Evolutionary conservation across 1,140 invertebrate species (phyloP), one percentile per base, ranked within the genome.

Genomic region (Cepaea nemoralis): DNA sequence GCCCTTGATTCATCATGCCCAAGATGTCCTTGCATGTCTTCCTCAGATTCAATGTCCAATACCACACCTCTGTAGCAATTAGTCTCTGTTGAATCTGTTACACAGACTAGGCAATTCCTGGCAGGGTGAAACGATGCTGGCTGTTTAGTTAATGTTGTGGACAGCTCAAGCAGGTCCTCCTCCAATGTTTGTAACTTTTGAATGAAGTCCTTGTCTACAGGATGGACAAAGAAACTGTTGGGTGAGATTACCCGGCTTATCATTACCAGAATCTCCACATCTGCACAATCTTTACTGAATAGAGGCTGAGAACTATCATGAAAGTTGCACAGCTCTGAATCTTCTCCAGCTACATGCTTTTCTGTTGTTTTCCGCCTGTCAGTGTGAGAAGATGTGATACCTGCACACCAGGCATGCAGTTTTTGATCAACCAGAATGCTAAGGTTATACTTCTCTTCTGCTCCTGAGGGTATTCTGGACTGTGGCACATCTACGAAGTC

Each of bases 221-320:
- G 27, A 42, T 67, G 40, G 35, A 79, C 77, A 69, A 79, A 79
- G 66, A 79, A 79, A 69, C 77, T 69, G 63, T 22, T 37, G 14
- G 77, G 77, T 2, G 77, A 69, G 22, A 79, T 67, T 16, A 79
- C 66, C 10, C n/a, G 19, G 69, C 59, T 40, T 19, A 79, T 31
- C 77, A 79, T 67, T 3, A 79, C 63, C 24, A 22, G 16, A 75
- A 75, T 37, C 73, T 48, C 73, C 50, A 55, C 50, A 27, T 75
- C 42, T 75, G 48, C 31, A 50, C n/a, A 40, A 27, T 42, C 12
- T 37, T 31, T 33, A 39, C 2, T 39, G 1, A 63, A 31, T 6
- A 31, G 10, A 0, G 27, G 59, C 59, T 27, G 59, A 63, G 59
- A 63, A 31, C 27, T 63, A 27, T 63, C 59, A 63, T 27, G 59